Percentiles rank a stretch among this genome's conserved stretches.
phyloP scores from a whole-genome alignment of 2,888 invertebrate species.

The Lucinisca nassula region DNA sequence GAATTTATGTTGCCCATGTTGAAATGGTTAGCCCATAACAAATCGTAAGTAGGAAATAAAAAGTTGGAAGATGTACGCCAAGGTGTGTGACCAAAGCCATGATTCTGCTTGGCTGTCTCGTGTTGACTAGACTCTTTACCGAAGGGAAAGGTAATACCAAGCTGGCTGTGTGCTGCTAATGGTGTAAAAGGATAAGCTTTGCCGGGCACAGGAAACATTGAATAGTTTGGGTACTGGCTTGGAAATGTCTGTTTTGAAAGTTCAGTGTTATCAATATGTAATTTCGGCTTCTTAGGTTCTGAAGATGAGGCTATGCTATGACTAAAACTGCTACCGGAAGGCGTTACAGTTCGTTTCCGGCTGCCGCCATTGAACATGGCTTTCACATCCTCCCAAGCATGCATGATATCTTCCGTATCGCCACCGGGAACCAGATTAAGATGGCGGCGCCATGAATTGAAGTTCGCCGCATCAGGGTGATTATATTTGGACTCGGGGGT shows the following conservation, averaged over 20 bases:
- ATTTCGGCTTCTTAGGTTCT: constrained; percentile 64
- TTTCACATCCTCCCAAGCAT: constrained; percentile 99
- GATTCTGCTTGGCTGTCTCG: constrained; percentile 55
- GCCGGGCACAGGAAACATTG: constrained; percentile 72
- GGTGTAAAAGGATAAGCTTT: constrained; percentile 72
- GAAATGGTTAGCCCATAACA: constrained; percentile 77
- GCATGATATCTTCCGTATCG: constrained; percentile 86
- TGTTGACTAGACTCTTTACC: constrained; percentile 61
- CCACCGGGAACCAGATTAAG: constrained; percentile 93
- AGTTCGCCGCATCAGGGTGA: constrained; percentile 99
- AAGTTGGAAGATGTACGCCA: constrained; percentile 68
- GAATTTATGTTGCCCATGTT: constrained; percentile 34
- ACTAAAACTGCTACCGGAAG: constrained; percentile 38
- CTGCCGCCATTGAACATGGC: constrained; percentile 99
- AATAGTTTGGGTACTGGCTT: constrained; percentile 72
- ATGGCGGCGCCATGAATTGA: constrained; percentile 99
- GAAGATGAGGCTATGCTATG: background rate
- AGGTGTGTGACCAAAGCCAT: constrained; percentile 41
- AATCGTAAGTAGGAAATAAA: constrained; percentile 75
- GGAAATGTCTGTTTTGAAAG: constrained; percentile 63
- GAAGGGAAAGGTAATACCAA: constrained; percentile 69
- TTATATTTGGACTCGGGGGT: constrained; percentile 91
- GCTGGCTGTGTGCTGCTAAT: constrained; percentile 65
- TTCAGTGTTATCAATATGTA: constrained; percentile 52
- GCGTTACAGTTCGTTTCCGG: constrained; percentile 91